Conservation (phyloP, 2,797 vertebrate genomes). For the Fringilla coelebs region DNA sequence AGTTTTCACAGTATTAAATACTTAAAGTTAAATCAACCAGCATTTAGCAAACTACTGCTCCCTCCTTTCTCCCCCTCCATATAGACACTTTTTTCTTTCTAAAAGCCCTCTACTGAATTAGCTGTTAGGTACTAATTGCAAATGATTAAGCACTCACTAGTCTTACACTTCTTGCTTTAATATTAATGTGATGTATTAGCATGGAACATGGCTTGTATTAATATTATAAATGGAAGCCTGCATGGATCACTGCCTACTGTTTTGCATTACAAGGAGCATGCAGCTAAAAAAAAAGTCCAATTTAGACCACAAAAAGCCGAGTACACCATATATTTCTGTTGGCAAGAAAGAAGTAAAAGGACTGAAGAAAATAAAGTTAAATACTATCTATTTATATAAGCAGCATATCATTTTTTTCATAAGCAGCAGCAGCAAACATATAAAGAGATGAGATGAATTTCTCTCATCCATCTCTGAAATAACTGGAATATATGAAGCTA, state of each 20-base stretch:
- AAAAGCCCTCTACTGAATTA: constrained; percentile 77
- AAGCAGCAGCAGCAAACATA: constrained; percentile 31
- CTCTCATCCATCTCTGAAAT: constrained; percentile 29
- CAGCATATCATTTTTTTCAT: constrained; percentile 29
- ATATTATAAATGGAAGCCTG: constrained; percentile 78
- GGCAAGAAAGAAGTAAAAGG: constrained; percentile 47
- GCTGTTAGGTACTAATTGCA: constrained; percentile 78
- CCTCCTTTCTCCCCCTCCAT: constrained; percentile 1
- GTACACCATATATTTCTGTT: constrained; percentile 46
- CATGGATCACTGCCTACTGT: constrained; percentile 75
- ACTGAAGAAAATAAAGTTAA: constrained; percentile 63
- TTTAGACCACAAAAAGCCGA: constrained; percentile 47
- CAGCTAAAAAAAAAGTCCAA: constrained; percentile 63
- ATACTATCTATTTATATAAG: constrained; percentile 57
- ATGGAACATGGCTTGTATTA: constrained; percentile 77
- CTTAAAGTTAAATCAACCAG: constrained; percentile 72
- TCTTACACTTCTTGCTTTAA: constrained; percentile 77
- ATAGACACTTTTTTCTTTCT: constrained; percentile 50
- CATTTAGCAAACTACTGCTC: constrained; percentile 65
- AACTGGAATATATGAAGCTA: constrained; percentile 1
- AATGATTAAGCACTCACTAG: constrained; percentile 80
- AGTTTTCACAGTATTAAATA: constrained; percentile 72
- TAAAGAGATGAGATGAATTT: constrained; percentile 38
- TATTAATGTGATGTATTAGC: constrained; percentile 80
- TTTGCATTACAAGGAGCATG: constrained; percentile 67